phyloP scores from a whole-genome alignment of 2,888 invertebrate species.

The Nephrotoma appendiculata region DNA sequence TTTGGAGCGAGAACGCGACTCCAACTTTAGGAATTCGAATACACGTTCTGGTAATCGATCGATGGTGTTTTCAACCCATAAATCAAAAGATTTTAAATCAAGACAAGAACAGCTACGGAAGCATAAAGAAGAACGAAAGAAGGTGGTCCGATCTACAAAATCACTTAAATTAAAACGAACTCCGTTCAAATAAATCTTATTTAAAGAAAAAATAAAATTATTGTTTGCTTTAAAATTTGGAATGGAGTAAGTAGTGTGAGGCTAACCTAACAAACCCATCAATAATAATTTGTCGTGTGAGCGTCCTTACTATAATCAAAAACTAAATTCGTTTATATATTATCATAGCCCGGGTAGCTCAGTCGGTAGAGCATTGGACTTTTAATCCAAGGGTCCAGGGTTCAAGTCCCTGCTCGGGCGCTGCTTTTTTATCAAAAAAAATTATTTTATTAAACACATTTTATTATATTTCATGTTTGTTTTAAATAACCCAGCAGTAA shows the following conservation, averaged over 20 bases:
- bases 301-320: no score
- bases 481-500: not conserved
- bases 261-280: no score
- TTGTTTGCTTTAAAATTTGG: no score
- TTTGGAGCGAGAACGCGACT: conserved; percentile 43
- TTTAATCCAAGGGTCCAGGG: conserved; percentile 5
- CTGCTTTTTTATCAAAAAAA: not conserved
- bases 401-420: not conserved
- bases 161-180: conserved; percentile 31
- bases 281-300: no score
- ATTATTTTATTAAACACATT: no score
- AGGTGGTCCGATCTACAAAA: conserved; percentile 42
- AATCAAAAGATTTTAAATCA: conserved; percentile 38
- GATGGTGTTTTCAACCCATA: conserved; percentile 55
- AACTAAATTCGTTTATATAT: no score
- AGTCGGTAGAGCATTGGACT: conserved; percentile 6
- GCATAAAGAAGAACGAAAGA: conserved; percentile 55
- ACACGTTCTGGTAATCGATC: conserved; percentile 64
- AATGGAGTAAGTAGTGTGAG: no score
- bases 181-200: conserved; percentile 23
- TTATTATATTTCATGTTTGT: not conserved
- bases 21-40: conserved; percentile 45
- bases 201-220: not conserved
- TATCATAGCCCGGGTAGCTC: not conserved
- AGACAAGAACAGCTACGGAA: conserved; percentile 45